Evolutionary conservation across 2,113 vertebrate species (phyloP).

Genomic region (cat (Felis catus)): F.catus_Fca126_mat1.0 CM031427.1:35440501-35441000

Average conservation of each 20-base stretch:
- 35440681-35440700: not conserved
- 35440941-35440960: not conserved
- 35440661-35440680: not conserved
- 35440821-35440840: not conserved
- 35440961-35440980: not conserved
- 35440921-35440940: not conserved
- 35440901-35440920: not conserved
- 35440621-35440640: not conserved
- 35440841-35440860: not conserved
- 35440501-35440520: too few species aligned
- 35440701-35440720: not conserved
- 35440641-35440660: not conserved
- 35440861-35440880: accelerated
- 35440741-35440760: not conserved
- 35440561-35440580: not conserved
- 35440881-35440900: accelerated
- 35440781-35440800: not conserved
- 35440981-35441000: not conserved
- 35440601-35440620: not conserved
- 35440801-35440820: not conserved
- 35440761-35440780: not conserved
- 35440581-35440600: not conserved
- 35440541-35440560: accelerated
- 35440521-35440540: not conserved
- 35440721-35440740: not conserved